phyloP scores from a whole-genome alignment of 1,140 invertebrate species.

The Gonatopus flavifemur region DNA sequence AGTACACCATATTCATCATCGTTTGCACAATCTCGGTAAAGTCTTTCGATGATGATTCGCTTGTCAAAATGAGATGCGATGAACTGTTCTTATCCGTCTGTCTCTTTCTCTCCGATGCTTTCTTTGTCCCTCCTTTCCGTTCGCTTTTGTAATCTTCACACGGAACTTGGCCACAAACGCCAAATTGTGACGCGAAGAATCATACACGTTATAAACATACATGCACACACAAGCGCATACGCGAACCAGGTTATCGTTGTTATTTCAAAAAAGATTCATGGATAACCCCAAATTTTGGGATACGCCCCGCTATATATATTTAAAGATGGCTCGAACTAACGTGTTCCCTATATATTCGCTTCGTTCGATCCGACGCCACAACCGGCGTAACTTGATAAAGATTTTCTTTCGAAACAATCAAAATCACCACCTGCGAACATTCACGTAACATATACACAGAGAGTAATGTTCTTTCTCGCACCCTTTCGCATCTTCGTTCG shows the following conservation, averaged over 20 bases:
- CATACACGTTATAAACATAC: no score
- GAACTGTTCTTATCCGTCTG: background rate
- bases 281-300: constrained; percentile 28
- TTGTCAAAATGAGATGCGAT: background rate
- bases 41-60: constrained; percentile 5
- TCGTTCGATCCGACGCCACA: constrained; percentile 5
- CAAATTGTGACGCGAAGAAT: constrained; percentile 7
- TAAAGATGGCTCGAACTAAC: constrained; percentile 16
- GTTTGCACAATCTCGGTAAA: no score
- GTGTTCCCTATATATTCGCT: constrained; percentile 5
- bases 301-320: constrained; percentile 37
- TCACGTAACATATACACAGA: constrained; percentile 30
- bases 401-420: constrained; percentile 2
- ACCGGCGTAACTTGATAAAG: constrained; percentile 9
- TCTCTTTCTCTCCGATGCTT: background rate
- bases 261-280: constrained; percentile 7
- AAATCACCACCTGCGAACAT: constrained; percentile 45
- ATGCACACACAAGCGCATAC: background rate
- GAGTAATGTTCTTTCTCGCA: no score
- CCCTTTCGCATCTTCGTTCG: constrained; percentile 17
- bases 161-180: constrained; percentile 13
- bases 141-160: constrained; percentile 18
- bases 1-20: no score
- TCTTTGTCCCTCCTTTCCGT: constrained; percentile 5
- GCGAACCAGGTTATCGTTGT: background rate